phyloP scores from a whole-genome alignment of 2,113 vertebrate species.

The Halcyon malimbica region DNA sequence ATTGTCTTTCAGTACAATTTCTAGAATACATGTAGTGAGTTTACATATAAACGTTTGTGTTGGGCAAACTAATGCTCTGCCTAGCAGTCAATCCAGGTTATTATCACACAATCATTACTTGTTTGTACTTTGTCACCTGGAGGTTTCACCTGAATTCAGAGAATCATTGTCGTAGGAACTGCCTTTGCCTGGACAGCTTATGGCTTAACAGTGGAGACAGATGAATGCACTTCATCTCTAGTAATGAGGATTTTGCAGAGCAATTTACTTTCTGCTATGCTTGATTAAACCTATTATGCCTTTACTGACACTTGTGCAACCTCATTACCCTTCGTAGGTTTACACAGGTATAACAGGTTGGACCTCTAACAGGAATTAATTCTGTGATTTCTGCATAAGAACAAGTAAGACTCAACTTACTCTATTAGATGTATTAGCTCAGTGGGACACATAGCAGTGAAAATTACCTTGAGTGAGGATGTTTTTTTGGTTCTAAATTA shows the following conservation, averaged over 20 bases:
- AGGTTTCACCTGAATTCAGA: constrained; percentile 31
- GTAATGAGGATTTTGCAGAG: constrained; percentile 60
- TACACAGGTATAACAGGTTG: constrained; percentile 63
- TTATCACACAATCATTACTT: constrained; percentile 13
- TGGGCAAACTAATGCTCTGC: not conserved
- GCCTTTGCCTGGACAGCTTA: not conserved
- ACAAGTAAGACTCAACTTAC: not conserved
- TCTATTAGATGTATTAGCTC: not conserved
- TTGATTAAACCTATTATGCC: constrained; percentile 65
- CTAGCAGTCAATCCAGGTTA: not conserved
- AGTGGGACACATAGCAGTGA: not conserved
- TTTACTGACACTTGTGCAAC: constrained; percentile 57
- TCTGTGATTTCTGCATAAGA: constrained; percentile 31
- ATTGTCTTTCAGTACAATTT: not conserved
- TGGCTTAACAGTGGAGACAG: constrained; percentile 37
- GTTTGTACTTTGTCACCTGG: constrained; percentile 19
- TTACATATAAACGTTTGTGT: not conserved
- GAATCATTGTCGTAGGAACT: not conserved
- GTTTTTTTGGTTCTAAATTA: not conserved
- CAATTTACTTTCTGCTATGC: constrained; percentile 62
- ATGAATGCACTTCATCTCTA: constrained; percentile 41
- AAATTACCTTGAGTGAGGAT: not conserved
- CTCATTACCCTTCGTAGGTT: constrained; percentile 54
- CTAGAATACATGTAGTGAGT: not conserved
- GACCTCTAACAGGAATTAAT: constrained; percentile 54